Evolutionary conservation across 2,113 vertebrate species (phyloP).

Genomic region (Mobula birostris): DNA sequence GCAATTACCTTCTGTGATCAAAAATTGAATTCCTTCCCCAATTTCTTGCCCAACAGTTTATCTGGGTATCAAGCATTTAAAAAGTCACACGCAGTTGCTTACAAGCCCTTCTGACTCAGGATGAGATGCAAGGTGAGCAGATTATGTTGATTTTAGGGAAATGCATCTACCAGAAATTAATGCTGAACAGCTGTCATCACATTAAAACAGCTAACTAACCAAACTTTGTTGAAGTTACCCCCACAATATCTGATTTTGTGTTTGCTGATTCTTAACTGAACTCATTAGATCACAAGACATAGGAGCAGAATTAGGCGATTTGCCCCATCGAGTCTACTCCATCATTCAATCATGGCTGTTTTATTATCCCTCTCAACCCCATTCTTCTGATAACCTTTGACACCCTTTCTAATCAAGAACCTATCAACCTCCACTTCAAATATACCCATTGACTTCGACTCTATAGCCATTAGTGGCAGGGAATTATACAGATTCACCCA

Average conservation of each 20-base stretch:
- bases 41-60: neutral
- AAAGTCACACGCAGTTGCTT: neutral
- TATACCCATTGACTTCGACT: no score
- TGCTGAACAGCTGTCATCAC: no score
- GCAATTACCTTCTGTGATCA: neutral
- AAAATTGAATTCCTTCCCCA: neutral
- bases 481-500: no score
- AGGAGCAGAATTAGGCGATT: no score
- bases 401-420: no score
- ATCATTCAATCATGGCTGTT: no score
- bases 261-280: neutral
- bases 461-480: no score
- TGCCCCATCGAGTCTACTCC: no score
- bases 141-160: neutral
- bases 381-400: no score
- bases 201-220: neutral
- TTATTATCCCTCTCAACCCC: no score
- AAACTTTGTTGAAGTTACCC: neutral
- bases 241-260: neutral
- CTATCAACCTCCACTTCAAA: no score
- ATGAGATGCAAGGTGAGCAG: neutral
- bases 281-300: neutral
- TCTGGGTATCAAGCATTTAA: neutral
- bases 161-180: neutral
- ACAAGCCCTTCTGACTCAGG: neutral